These are phyloP conservation scores for Hippoglossus hippoglossus DNA, from an alignment of 2,797 vertebrate genomes.

Conservation along the genomic window DNA sequence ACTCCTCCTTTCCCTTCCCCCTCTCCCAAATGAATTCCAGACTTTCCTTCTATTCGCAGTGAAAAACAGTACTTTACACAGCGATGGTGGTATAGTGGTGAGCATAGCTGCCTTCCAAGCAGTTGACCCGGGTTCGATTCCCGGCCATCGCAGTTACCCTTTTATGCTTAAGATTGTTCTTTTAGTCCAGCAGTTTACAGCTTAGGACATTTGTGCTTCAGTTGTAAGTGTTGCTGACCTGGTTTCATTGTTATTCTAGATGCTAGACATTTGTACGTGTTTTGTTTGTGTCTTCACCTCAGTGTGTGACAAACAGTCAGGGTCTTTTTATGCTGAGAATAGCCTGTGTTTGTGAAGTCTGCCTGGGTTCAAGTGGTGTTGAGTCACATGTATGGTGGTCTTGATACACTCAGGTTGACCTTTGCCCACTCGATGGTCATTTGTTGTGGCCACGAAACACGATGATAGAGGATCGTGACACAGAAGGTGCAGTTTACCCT, in stretches of 20 bases:
- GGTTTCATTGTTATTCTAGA: neutral
- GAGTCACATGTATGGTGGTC: slow-evolving; percentile 4
- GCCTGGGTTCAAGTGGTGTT: slow-evolving; percentile 16
- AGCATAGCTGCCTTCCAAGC: slow-evolving; percentile 81
- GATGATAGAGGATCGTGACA: neutral
- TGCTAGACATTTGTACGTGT: too few relatives aligned
- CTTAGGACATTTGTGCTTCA: too few relatives aligned
- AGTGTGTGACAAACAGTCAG: neutral
- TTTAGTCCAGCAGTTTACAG: too few relatives aligned
- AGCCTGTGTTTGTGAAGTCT: slow-evolving; percentile 17
- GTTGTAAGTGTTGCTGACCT: neutral
- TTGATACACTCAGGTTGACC: neutral
- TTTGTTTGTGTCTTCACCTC: neutral
- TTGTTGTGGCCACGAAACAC: neutral
- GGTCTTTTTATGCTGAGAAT: slow-evolving; percentile 28
- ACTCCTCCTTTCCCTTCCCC: too few relatives aligned
- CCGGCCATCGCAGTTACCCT: slow-evolving; percentile 56
- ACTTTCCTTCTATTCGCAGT: too few relatives aligned
- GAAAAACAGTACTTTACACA: neutral
- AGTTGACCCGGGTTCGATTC: slow-evolving; percentile 81
- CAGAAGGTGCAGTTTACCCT: neutral
- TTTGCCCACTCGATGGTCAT: neutral
- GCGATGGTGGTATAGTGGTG: slow-evolving; percentile 73
- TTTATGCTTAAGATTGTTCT: too few relatives aligned
- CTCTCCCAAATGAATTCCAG: too few relatives aligned